Evolutionary conservation across 2,113 vertebrate genomes (phyloP).

Genomic region (Fukomys damarensis): DNA sequence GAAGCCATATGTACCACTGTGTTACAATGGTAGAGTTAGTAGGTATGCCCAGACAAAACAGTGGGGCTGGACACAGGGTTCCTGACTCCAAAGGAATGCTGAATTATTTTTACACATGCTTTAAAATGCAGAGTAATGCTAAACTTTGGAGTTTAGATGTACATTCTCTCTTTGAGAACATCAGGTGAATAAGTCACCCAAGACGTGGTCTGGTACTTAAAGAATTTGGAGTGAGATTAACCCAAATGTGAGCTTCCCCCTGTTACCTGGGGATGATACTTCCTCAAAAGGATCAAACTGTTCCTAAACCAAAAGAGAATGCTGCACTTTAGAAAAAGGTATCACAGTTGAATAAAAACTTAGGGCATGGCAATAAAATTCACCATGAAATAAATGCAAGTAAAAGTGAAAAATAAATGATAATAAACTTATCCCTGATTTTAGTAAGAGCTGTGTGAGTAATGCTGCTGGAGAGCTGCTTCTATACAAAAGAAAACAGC

Average conservation of each 20-base stretch:
- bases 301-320: background rate
- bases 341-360: background rate
- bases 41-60: background rate
- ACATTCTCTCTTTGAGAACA: background rate
- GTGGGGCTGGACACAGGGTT: background rate
- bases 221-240: background rate
- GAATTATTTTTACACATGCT: background rate
- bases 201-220: rapidly evolving
- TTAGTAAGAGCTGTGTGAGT: slow-evolving; percentile 35
- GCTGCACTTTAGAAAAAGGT: background rate
- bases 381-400: background rate
- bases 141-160: background rate
- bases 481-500: slow-evolving; percentile 43
- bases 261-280: background rate
- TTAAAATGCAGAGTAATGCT: background rate
- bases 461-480: slow-evolving; percentile 22
- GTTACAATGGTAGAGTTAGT: background rate
- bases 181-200: background rate
- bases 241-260: background rate
- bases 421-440: slow-evolving; percentile 49
- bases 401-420: background rate
- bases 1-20: background rate
- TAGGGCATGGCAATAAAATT: background rate
- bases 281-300: background rate
- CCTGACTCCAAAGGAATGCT: background rate